These are phyloP conservation scores for Diplazon laetatorius DNA, from an alignment of 2,888 invertebrate genomes.

Conservation along the genomic window DNA sequence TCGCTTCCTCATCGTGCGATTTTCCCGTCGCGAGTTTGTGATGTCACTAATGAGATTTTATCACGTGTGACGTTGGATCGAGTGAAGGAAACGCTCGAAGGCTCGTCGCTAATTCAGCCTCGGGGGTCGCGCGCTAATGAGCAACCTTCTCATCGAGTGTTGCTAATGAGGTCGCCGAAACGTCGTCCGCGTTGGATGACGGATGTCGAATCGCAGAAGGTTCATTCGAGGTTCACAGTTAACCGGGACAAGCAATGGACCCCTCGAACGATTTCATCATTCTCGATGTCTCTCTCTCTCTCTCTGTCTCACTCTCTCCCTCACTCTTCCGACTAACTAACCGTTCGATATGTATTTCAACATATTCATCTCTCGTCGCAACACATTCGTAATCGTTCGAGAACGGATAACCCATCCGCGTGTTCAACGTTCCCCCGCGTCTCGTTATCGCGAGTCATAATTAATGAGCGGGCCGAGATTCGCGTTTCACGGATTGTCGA, in stretches of 20 bases:
- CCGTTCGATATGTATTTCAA: neutral
- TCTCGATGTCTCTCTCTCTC: neutral
- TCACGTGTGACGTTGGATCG: neutral
- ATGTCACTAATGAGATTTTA: slow-evolving; percentile 6
- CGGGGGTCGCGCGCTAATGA: slow-evolving; percentile 51
- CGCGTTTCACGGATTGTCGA: neutral
- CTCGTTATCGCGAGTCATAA: neutral
- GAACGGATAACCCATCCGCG: neutral
- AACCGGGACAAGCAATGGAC: slow-evolving; percentile 2
- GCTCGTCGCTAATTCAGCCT: slow-evolving; percentile 8
- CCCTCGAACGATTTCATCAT: neutral
- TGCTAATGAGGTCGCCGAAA: slow-evolving; percentile 49
- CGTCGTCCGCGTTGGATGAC: neutral
- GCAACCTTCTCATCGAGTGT: slow-evolving; percentile 30
- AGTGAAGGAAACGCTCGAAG: neutral
- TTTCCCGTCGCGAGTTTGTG: neutral
- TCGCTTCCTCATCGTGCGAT: neutral
- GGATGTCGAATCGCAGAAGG: slow-evolving; percentile 2
- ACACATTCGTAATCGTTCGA: neutral
- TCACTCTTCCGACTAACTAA: neutral
- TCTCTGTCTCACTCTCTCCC: too few relatives aligned
- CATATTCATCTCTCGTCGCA: neutral
- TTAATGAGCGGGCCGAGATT: slow-evolving; percentile 9
- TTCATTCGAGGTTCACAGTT: neutral
- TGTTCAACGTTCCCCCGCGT: neutral